Evolutionary conservation across 2,888 invertebrate genomes (phyloP), one percentile per base, ranked within the genome.

Genomic region (Epistrophe eligans): DNA sequence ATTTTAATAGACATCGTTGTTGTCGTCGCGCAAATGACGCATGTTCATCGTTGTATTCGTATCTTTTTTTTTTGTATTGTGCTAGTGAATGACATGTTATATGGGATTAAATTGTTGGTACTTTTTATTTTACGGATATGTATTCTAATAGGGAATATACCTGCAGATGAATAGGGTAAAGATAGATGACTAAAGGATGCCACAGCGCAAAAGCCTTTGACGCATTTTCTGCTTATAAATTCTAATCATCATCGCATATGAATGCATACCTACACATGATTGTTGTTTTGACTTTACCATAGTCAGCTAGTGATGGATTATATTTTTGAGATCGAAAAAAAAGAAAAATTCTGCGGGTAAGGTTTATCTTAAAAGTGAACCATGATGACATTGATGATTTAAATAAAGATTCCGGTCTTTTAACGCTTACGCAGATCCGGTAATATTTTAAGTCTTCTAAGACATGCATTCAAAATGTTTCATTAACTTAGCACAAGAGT

Each of bases 1-100:
- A 72, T 72, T 45, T 60, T 38, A 62, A 79, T 64, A 57, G 79
- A 64, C 57, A 40, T 19, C 7, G 10, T 10, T 4, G 40, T 40
- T 4, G 40, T 40, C 11, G 13, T 17, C 10, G 72, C 11, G 24
- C 17, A 57, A 79, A 64, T 71, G 72, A 72, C 55, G 66, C 52
- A 55, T 43, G 55, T 70, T 70, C 55, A 11, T 55, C 19, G 11
- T 62, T n/a, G 2, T 58, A 38, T 38, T 4, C 17, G n/a, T 15
- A 6, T 24, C 0, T 57, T 40, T 13, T 24, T 11, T 32, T 40
- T 60, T 13, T 19, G 8, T 66, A 3, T 32, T 66, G 17, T 40
- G 15, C 13, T 19, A 2, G 0, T 15, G 24, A 55, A 70, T 70
- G 35, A 40, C 52, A 55, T 40, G 40, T 55, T 24, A 35, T 24